Evolutionary conservation across 2,797 vertebrate species (phyloP), one percentile per base, ranked within the genome.

Genomic region (Ptychadena robeensis): DNA sequence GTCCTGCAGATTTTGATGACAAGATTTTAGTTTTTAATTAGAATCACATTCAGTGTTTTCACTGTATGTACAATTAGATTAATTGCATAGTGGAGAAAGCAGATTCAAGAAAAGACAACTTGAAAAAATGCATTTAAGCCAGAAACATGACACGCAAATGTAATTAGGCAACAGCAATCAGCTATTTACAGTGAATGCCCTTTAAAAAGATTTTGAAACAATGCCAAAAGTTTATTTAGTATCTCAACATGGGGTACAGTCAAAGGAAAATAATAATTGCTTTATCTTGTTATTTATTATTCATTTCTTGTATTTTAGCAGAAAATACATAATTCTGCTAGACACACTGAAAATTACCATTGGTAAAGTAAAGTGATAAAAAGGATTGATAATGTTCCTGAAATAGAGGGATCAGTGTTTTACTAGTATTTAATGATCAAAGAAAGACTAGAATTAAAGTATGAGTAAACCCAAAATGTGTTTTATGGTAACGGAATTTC

Each of bases 111-210:
- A 27, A 61, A 68, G 70, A 84, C 63, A 79, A 68, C 48, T 28
- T 76, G 34, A 40, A 78, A 79, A 73, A 68, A 73, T 70, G 25
- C 27, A 74, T 83, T 79, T 79, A 79, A 73, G 75, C 67, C 59
- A 31, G 63, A 83, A 67, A 68, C 25, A 63, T 84, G 77, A 80
- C 82, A 80, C 18, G 32, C 35, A 75, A 74, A 74, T 75, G 38
- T 80, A 84, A 84, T 84, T 80, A 83, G 73, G 63, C 61, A 80
- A 70, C 57, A 65, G 31, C 65, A 63, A 22, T 65, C 35, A 75
- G 35, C 70, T 80, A 84, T 84, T 80, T 80, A 75, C 77, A 80
- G 71, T 64, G 80, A 80, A 70, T 84, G 82, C 82, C 71, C 64
- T 84, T 84, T 84, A 74, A 63, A 84, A 70, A 63, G 44, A 59